Percentiles rank a stretch among this genome's conserved stretches.
phyloP scores from a whole-genome alignment of 2,888 invertebrate genomes.

The Mesochorus sp. region DNA sequence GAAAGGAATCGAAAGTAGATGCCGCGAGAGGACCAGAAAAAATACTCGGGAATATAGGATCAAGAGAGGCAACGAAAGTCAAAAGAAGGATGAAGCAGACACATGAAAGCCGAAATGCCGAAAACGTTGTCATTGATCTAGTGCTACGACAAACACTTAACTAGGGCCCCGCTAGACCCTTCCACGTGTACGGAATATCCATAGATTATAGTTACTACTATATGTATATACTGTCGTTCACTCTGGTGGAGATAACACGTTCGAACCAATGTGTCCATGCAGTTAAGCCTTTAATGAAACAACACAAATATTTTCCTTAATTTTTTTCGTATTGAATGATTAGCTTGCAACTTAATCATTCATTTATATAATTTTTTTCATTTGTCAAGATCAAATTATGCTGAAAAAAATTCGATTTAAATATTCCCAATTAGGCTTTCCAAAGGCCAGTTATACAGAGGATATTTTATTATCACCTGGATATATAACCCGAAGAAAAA shows the following conservation, averaged over 20 bases:
- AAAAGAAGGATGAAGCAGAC: slow-evolving; percentile 59
- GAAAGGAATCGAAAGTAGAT: slow-evolving; percentile 29
- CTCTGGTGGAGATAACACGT: slow-evolving; percentile 24
- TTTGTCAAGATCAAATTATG: no score
- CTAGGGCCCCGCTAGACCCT: slow-evolving; percentile 70
- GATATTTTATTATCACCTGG: no score
- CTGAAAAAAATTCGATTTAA: no score
- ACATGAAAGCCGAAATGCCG: slow-evolving; percentile 80
- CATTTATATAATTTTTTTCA: no score
- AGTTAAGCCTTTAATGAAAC: neutral
- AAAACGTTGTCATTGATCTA: slow-evolving; percentile 80
- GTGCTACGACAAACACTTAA: slow-evolving; percentile 77
- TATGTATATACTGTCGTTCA: slow-evolving; percentile 19
- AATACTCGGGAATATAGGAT: slow-evolving; percentile 12
- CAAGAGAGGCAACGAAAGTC: slow-evolving; percentile 28
- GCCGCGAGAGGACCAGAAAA: slow-evolving; percentile 21
- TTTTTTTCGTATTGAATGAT: neutral
- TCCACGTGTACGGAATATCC: neutral
- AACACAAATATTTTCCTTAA: neutral
- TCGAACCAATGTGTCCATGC: neutral
- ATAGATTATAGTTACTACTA: neutral
- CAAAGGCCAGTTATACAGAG: no score
- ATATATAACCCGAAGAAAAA: no score
- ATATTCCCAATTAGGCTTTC: no score
- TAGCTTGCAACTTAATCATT: no score